Base-by-base conservation (phyloP, 2,113 vertebrate species). In the Leuciscus idus region DNA sequence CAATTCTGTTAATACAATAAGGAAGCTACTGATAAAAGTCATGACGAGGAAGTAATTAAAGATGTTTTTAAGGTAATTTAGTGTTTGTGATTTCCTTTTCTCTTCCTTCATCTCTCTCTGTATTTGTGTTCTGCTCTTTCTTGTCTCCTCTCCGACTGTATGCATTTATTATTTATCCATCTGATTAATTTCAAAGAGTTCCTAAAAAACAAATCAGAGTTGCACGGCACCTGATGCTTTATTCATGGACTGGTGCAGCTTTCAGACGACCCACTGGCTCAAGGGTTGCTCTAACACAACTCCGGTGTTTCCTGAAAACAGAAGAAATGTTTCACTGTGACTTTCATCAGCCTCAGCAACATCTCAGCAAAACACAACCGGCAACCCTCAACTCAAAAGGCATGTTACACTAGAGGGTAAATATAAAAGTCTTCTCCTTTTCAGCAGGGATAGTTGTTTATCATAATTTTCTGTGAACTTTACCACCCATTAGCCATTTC, bases 121-220 rank as follows among this genome's bases (percentile, higher is more conserved):
- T 50, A 30, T 77, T 73, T 81, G n/a, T 62, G 62, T 48, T 73
- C 83, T 61, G 17, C 79, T 62, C 84, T 81, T 81, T 66, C 52
- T 59, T 70, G 61, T 84, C 48, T 76, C 17, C 39, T 76, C 39
- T 72, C 82, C 7, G 74, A 76, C 50, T 62, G 66, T 70, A 82
- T 70, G 23, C 82, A 89, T 91, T 70, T 82, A 90, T 89, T 91
- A 90, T 91, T 88, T 61, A 90, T 86, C 79, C 13, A 30, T 64
- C 70, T 77, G 6, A 83, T 89, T 84, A 86, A 64, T 89, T 87
- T 88, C 84, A 88, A 85, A 85, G 57, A 81, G 75, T 72, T 74
- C 61, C 62, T 84, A 84, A 83, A 88, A 86, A 84, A 88, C 80
- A 89, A 59, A 89, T 83, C 84, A 89, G 84, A 87, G 75, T 36